Percentiles rank a stretch among this genome's conserved stretches.
phyloP scores from a whole-genome alignment of 2,113 vertebrate species.

The crab-eating macaque (Macaca fascicularis) region T2T-MFA8v1.1 NC_088388.1:44160001-44160500 shows the following conservation, averaged over 20 bases:
- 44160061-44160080: neutral
- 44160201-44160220: neutral
- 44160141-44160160: neutral
- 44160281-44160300: too few relatives aligned
- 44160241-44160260: too few relatives aligned
- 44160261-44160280: too few relatives aligned
- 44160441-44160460: too few relatives aligned
- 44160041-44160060: neutral
- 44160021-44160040: neutral
- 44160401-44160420: too few relatives aligned
- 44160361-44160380: too few relatives aligned
- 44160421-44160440: too few relatives aligned
- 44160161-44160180: neutral
- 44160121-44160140: neutral
- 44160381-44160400: too few relatives aligned
- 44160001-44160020: neutral
- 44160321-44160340: too few relatives aligned
- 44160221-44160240: too few relatives aligned
- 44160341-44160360: too few relatives aligned
- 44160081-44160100: neutral
- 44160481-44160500: neutral
- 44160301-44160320: too few relatives aligned
- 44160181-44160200: neutral
- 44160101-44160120: neutral
- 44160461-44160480: neutral